Percentiles rank a stretch among this genome's conserved stretches.
Conservation (phyloP, 37 sponge, comb jelly and placozoan genomes). For the Cliona cf. orientalis region DNA sequence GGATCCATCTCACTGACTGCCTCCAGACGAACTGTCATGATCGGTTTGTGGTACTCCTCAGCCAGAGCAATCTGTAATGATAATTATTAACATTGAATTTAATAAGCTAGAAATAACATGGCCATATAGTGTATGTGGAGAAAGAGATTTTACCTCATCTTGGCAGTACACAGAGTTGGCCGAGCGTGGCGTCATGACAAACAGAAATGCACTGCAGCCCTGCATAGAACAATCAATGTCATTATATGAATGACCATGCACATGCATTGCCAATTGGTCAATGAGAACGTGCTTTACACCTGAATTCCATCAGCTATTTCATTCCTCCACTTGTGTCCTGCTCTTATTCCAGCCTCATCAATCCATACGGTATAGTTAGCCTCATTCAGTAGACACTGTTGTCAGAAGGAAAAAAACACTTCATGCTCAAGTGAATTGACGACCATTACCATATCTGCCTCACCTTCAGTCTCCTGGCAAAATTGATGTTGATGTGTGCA, state of each 20-base stretch:
- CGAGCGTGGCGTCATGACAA: slow-evolving; percentile 65
- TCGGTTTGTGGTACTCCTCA: slow-evolving; percentile 74
- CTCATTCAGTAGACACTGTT: slow-evolving; percentile 57
- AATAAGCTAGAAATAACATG: not conserved
- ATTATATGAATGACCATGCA: not conserved
- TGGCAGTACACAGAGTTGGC: slow-evolving; percentile 69
- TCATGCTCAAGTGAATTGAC: too few species aligned
- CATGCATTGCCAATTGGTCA: not conserved
- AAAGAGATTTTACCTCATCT: slow-evolving; percentile 55
- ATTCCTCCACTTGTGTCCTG: slow-evolving; percentile 84
- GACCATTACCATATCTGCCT: not conserved
- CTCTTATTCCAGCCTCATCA: slow-evolving; percentile 81
- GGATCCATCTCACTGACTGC: slow-evolving; percentile 62
- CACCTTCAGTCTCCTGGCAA: slow-evolving; percentile 63
- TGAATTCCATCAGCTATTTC: slow-evolving; percentile 83
- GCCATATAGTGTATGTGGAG: not conserved
- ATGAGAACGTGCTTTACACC: not conserved
- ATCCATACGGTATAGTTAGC: slow-evolving; percentile 78
- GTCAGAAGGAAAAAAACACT: not conserved
- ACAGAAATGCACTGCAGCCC: slow-evolving; percentile 53
- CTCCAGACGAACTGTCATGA: slow-evolving; percentile 43
- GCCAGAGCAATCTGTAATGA: slow-evolving; percentile 64
- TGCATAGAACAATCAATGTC: not conserved
- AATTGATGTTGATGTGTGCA: slow-evolving; percentile 68
- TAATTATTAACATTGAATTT: not conserved